These are phyloP conservation scores for Crocallis elinguaria DNA, from an alignment of 2,888 invertebrate species.

Conservation along the genomic window DNA sequence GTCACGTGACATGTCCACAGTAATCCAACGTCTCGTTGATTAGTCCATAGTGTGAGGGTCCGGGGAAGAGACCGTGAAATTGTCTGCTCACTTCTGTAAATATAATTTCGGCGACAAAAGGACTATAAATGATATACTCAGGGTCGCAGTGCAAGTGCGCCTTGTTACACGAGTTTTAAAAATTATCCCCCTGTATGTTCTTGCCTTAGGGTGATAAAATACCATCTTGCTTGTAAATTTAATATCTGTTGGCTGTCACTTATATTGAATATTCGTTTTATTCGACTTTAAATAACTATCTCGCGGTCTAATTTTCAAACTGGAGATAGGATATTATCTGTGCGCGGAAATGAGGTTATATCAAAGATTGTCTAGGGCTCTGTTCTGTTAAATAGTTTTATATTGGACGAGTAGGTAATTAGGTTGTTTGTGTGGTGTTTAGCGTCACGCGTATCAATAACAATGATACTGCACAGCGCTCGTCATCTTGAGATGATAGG, in stretches of 20 bases:
- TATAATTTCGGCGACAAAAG: constrained; percentile 85
- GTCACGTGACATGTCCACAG: constrained; percentile 51
- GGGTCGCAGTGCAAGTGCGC: constrained; percentile 75
- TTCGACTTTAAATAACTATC: not conserved
- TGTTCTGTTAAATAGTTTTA: too few relatives aligned
- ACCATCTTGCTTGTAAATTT: constrained; percentile 30
- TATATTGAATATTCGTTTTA: not conserved
- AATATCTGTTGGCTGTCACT: constrained; percentile 15
- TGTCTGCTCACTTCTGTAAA: constrained; percentile 85
- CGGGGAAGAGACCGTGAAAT: constrained; percentile 83
- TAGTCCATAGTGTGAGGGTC: constrained; percentile 78
- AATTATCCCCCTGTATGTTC: constrained; percentile 52
- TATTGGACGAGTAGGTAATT: too few relatives aligned
- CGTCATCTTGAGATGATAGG: too few relatives aligned
- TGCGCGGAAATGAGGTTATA: too few relatives aligned
- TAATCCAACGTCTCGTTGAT: constrained; percentile 65
- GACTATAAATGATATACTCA: constrained; percentile 82
- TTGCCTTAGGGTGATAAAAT: constrained; percentile 36
- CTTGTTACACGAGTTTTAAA: constrained; percentile 71
- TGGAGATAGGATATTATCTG: too few relatives aligned
- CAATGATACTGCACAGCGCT: too few relatives aligned
- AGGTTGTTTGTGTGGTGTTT: too few relatives aligned
- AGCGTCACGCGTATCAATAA: too few relatives aligned
- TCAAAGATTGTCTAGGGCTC: too few relatives aligned
- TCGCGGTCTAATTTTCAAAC: too few relatives aligned